phyloP scores from a whole-genome alignment of 2,113 vertebrate species.

The Actenoides hombroni region DNA sequence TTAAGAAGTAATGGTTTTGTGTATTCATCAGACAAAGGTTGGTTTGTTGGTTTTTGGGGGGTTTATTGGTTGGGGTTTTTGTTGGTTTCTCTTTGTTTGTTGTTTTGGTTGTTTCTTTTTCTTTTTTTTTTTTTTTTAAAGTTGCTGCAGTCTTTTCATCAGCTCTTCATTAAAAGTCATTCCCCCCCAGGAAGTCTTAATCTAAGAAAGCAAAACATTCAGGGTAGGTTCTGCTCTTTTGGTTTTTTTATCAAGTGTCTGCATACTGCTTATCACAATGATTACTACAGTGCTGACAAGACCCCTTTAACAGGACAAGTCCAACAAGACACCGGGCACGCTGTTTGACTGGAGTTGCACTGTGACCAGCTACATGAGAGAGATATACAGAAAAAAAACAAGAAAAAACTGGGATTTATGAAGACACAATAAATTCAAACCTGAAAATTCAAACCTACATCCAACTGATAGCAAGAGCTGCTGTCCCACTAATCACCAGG shows the following conservation, averaged over 20 bases:
- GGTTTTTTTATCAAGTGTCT: neutral
- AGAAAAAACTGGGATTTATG: neutral
- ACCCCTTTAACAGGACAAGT: neutral
- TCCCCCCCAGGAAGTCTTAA: neutral
- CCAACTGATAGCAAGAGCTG: neutral
- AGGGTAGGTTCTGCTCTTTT: neutral
- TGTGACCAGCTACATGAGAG: neutral
- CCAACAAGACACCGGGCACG: neutral
- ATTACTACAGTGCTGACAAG: neutral
- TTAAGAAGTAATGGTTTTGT: neutral
- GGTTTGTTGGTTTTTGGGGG: neutral
- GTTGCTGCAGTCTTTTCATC: neutral
- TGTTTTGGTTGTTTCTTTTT: no score
- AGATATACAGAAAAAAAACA: neutral
- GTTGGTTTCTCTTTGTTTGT: neutral
- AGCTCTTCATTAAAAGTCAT: constrained; percentile 2
- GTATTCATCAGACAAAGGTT: neutral
- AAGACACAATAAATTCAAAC: neutral
- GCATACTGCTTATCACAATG: neutral
- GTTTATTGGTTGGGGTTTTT: neutral
- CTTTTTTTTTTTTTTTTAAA: neutral
- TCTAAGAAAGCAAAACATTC: neutral
- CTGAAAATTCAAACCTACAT: neutral
- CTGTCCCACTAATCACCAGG: neutral
- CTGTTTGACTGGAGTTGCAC: neutral